Conservation (phyloP, 2,888 invertebrate species). For the Cheilosia impressa region DNA sequence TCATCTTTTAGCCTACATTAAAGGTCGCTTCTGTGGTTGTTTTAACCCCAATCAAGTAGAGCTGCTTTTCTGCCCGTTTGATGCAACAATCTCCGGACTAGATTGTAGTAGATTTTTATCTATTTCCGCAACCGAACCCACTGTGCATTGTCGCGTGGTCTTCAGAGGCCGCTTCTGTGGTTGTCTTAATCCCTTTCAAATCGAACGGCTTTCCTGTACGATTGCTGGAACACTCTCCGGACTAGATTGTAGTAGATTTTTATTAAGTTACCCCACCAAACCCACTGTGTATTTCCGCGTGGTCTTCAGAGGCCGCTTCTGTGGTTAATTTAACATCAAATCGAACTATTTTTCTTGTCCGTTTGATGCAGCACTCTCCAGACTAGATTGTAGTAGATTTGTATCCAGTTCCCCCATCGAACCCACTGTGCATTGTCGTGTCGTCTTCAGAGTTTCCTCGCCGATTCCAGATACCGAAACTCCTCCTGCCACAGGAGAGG, state of each 20-base stretch:
- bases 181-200: too few relatives aligned
- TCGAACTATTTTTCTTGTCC: too few relatives aligned
- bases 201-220: neutral
- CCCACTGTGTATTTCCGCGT: conserved; percentile 19
- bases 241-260: too few relatives aligned
- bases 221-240: too few relatives aligned
- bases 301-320: neutral
- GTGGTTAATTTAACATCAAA: too few relatives aligned
- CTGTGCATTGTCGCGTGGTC: conserved; percentile 2
- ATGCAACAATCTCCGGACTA: too few relatives aligned
- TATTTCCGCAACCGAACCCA: neutral
- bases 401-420: neutral
- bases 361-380: neutral
- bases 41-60: too few relatives aligned
- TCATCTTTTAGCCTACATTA: too few relatives aligned
- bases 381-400: neutral
- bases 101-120: too few relatives aligned
- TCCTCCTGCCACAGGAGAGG: neutral
- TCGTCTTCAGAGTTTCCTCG: conserved; percentile 15
- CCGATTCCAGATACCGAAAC: conserved; percentile 17
- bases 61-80: too few relatives aligned
- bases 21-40: too few relatives aligned
- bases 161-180: neutral
- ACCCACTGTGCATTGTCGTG: conserved; percentile 17
- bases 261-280: neutral